Percentiles rank a stretch among this genome's conserved stretches.
Evolutionary conservation across 2,888 invertebrate species (phyloP).

Genomic region (Amphipoea oculea): DNA sequence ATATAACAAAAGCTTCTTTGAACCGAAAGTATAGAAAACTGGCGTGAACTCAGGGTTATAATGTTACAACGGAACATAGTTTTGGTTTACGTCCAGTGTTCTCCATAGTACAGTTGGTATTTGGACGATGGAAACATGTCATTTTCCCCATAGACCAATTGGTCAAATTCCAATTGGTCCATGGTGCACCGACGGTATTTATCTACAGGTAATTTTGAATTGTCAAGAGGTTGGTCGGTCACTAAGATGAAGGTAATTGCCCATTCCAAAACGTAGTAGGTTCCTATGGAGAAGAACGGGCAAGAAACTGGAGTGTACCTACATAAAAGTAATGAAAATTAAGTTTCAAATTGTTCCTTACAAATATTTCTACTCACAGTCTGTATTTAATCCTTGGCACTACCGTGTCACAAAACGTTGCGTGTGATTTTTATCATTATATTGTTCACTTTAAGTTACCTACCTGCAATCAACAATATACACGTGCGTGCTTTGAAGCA

Average conservation of each 20-base stretch:
- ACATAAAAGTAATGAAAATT: neutral
- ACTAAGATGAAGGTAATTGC: neutral
- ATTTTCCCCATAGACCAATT: no score
- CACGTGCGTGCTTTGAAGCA: slow-evolving; percentile 34
- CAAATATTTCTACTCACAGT: neutral
- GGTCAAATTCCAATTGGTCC: no score
- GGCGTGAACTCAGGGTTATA: no score
- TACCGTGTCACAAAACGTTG: slow-evolving; percentile 26
- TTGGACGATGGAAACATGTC: no score
- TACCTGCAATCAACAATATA: slow-evolving; percentile 31
- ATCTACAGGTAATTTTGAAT: neutral
- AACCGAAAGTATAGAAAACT: no score
- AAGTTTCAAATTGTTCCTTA: neutral
- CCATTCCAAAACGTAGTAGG: neutral
- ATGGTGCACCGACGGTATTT: neutral
- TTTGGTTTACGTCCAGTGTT: no score
- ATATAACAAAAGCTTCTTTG: no score
- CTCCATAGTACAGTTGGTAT: no score
- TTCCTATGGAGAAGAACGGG: neutral
- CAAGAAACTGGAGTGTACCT: neutral
- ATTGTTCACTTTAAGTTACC: slow-evolving; percentile 26
- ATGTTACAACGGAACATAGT: no score
- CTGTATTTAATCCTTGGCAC: neutral
- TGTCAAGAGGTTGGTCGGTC: neutral
- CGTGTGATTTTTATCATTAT: slow-evolving; percentile 45